phyloP scores from a whole-genome alignment of 2,113 vertebrate species.

The Casuarius casuarius region DNA sequence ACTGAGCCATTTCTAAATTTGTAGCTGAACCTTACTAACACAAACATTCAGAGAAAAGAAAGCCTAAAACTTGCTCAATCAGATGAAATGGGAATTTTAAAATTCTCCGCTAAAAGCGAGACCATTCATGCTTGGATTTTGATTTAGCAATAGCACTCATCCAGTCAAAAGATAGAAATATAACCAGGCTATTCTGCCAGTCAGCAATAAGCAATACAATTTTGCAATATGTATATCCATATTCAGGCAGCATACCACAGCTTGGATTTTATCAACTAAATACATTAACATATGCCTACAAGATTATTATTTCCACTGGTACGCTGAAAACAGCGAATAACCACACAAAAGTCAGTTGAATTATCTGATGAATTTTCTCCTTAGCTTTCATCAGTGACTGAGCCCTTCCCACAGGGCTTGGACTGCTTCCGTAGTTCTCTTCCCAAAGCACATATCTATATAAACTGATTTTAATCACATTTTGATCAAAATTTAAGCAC shows the following conservation, averaged over 20 bases:
- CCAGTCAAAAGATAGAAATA: background rate
- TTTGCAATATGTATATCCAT: background rate
- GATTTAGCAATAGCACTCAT: background rate
- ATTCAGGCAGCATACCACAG: background rate
- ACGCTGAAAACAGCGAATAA: background rate
- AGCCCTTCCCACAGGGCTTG: background rate
- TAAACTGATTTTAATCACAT: background rate
- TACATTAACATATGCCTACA: background rate
- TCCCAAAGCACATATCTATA: background rate
- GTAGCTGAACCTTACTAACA: background rate
- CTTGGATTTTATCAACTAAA: background rate
- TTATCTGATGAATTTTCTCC: background rate
- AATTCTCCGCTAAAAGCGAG: background rate
- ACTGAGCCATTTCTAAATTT: background rate
- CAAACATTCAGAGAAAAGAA: background rate
- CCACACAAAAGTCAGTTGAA: background rate
- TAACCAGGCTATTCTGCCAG: background rate
- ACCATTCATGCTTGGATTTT: background rate
- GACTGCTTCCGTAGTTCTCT: background rate
- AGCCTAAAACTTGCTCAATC: background rate
- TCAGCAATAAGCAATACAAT: background rate
- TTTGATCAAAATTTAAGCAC: background rate
- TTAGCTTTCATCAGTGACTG: background rate
- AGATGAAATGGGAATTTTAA: background rate
- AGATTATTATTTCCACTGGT: background rate